Conservation (phyloP, 2,113 vertebrate genomes). For the Petromus typicus region DNA sequence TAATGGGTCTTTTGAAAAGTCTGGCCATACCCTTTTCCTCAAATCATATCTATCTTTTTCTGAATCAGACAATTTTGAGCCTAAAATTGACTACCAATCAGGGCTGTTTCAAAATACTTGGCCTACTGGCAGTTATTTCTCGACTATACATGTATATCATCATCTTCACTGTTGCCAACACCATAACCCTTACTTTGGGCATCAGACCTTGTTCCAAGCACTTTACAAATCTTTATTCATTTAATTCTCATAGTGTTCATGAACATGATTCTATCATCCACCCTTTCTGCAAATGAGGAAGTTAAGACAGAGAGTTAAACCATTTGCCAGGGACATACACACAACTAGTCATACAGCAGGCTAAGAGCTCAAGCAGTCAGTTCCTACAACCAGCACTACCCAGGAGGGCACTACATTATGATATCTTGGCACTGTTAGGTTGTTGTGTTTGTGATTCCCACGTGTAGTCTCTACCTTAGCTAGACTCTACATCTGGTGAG, state of each 20-base stretch:
- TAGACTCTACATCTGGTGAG: background rate
- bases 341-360: background rate
- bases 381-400: background rate
- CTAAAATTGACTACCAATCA: background rate
- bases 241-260: background rate
- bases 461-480: background rate
- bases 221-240: background rate
- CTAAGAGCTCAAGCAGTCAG: background rate
- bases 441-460: background rate
- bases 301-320: background rate
- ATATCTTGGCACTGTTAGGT: fast-evolving
- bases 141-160: background rate
- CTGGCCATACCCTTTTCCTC: background rate
- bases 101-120: background rate
- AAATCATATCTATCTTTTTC: conserved; percentile 17
- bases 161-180: background rate
- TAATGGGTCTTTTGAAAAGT: conserved; percentile 18
- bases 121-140: background rate
- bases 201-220: background rate
- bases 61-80: background rate
- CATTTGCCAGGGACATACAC: background rate
- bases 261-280: background rate
- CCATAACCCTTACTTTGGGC: background rate
- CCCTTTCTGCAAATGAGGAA: background rate
- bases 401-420: fast-evolving